Conservation (phyloP, 2,797 vertebrate genomes). For the Sparidentex hasta region DNA sequence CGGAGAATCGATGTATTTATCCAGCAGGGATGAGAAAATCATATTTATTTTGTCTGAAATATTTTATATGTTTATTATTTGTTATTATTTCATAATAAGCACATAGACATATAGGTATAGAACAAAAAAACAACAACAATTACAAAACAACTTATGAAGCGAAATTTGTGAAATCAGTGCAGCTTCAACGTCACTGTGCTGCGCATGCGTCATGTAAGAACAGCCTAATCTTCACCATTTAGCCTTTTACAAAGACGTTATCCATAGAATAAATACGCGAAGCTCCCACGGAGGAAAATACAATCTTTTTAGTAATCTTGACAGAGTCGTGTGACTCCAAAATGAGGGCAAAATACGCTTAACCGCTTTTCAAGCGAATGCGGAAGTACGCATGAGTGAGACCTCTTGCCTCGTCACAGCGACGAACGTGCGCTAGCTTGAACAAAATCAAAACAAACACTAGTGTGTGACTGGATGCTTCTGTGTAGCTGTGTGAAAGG, state of each 20-base stretch:
- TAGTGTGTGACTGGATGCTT: constrained; percentile 3
- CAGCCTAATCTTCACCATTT: neutral
- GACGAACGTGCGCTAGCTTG: neutral
- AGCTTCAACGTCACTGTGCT: neutral
- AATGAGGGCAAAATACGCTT: neutral
- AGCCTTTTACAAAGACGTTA: neutral
- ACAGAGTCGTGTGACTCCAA: neutral
- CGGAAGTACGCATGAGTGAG: constrained; percentile 39
- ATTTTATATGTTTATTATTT: neutral
- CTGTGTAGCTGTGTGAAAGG: neutral
- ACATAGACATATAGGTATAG: fast-evolving
- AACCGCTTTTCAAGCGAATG: constrained; percentile 29
- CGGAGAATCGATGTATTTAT: too few species aligned
- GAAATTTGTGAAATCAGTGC: neutral
- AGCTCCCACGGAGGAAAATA: fast-evolving
- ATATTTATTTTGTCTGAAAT: neutral
- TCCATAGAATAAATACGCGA: neutral
- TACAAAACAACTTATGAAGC: too few species aligned
- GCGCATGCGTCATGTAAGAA: constrained; percentile 18
- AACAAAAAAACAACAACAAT: neutral
- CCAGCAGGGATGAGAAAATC: neutral
- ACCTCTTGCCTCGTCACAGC: constrained; percentile 15
- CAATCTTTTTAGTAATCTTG: fast-evolving
- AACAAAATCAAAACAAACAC: constrained; percentile 57
- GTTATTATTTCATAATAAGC: neutral